Conservation (phyloP, 2,888 invertebrate species). For the Girardia tigrina region DNA sequence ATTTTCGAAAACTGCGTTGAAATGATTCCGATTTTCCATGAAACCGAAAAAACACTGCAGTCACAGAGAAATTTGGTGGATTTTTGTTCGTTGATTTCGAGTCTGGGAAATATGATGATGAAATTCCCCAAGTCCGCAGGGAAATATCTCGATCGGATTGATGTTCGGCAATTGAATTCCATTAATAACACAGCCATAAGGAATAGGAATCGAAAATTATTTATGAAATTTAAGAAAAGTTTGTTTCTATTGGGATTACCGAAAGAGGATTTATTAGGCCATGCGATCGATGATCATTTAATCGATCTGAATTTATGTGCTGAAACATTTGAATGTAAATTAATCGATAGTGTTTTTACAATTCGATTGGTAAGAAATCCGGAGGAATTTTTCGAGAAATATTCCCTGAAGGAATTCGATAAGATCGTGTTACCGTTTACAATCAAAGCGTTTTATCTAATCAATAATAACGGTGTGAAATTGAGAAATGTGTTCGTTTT, state of each 20-base stretch:
- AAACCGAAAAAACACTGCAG: background rate
- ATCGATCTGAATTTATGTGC: too few relatives aligned
- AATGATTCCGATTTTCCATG: background rate
- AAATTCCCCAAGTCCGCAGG: background rate
- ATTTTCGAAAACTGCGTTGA: background rate
- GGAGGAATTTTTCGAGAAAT: background rate
- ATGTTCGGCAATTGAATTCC: background rate
- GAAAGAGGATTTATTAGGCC: background rate
- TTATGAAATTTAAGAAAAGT: background rate
- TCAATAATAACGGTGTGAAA: background rate
- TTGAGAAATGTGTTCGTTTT: background rate
- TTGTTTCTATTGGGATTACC: background rate
- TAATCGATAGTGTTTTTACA: background rate
- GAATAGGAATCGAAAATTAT: background rate
- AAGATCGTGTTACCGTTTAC: background rate
- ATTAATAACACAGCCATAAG: background rate
- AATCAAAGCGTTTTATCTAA: background rate
- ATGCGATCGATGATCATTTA: background rate
- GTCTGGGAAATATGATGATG: background rate
- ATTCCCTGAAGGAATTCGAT: background rate
- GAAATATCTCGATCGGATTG: background rate
- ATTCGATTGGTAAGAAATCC: background rate
- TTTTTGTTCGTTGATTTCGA: background rate
- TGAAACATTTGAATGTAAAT: background rate
- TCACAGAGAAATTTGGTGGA: background rate